Evolutionary conservation across 1,140 invertebrate species (phyloP), one percentile per base, ranked within the genome.

Genomic region (Adelges cooleyi): DNA sequence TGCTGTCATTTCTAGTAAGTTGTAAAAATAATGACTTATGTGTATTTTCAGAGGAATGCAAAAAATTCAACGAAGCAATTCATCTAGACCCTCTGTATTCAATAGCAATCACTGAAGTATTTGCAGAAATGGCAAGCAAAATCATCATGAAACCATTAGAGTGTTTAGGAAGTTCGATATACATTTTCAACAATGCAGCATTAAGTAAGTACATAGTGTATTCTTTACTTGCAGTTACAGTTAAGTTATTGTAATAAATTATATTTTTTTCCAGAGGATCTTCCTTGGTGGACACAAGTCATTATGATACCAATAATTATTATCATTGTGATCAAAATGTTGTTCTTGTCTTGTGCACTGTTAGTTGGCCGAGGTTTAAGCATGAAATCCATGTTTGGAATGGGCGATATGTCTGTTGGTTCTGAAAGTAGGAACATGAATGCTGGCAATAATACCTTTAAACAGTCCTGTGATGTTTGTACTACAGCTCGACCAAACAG

Each of bases 1-100:
- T n/a, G n/a, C n/a, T n/a, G n/a, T n/a, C n/a, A n/a, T n/a, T n/a
- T n/a, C n/a, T n/a, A n/a, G n/a, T n/a, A n/a, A n/a, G n/a, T n/a
- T n/a, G n/a, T n/a, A n/a, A n/a, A n/a, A n/a, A n/a, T n/a, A n/a
- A n/a, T n/a, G n/a, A n/a, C n/a, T n/a, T n/a, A 27, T 54, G n/a
- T 40, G 17, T 59, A 27, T 62, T 10, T n/a, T n/a, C 46, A 62
- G 56, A 48, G 6, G 42, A 62, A 15, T 62, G 56, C 8, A 62
- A 62, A 48, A 62, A n/a, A 18, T 48, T 27, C 8, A 62, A 48
- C 29, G 56, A 62, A 33, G 56, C 56, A 10, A 62, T 62, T 22
- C 11, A 22, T 48, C 46, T 62, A 25, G 27, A 62, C 46, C 56
- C 56, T 17, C 42, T 46, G 22, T 62, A 62, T 48, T 62, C 56